Evolutionary conservation across 2,113 vertebrate genomes (phyloP).

Genomic region (Tupaia chinensis): DNA sequence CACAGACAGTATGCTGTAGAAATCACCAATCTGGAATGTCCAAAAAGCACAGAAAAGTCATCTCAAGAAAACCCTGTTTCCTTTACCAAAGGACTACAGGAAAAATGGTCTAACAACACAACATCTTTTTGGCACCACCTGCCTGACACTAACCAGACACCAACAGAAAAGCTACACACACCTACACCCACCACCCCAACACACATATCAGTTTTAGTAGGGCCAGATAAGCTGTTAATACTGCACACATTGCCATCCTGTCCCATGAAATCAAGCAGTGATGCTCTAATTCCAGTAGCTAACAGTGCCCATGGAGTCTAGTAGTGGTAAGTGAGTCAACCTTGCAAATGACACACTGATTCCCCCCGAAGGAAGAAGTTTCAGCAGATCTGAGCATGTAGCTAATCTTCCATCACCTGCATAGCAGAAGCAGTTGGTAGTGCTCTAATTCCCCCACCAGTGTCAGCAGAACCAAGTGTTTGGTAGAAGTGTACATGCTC

Average conservation of each 20-base stretch:
- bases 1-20: background rate
- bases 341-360: background rate
- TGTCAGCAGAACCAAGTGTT: background rate
- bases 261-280: background rate
- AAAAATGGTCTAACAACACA: background rate
- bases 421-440: background rate
- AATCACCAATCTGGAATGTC: background rate
- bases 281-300: background rate
- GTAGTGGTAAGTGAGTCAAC: background rate
- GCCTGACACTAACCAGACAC: background rate
- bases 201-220: background rate
- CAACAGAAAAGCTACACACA: background rate
- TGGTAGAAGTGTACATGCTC: background rate
- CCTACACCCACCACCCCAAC: background rate
- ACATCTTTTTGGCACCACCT: background rate
- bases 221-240: background rate
- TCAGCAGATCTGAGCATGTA: background rate
- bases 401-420: background rate
- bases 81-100: background rate
- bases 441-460: background rate
- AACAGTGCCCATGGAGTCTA: background rate
- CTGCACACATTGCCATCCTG: too few relatives aligned
- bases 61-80: slow-evolving; percentile 2
- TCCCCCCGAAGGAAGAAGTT: background rate
- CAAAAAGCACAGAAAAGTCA: background rate